Percentiles rank a stretch among this genome's conserved stretches.
These are phyloP conservation scores for Macrotrachela quadricornifera DNA, from an alignment of 1,140 invertebrate genomes.

Conservation along the genomic window DNA sequence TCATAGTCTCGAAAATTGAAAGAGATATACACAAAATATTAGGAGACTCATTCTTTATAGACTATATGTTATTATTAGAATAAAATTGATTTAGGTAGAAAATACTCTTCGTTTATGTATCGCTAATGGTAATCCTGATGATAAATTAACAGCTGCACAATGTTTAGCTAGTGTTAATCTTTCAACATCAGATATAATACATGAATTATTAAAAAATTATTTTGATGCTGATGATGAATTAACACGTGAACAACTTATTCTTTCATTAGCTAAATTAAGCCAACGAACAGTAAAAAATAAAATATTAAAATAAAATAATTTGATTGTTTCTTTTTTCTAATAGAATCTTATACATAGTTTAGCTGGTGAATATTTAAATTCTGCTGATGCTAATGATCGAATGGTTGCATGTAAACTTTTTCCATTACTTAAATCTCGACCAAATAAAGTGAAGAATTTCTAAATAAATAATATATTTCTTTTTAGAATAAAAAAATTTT, in stretches of 20 bases:
- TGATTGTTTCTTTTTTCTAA: neutral
- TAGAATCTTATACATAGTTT: neutral
- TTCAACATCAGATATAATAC: neutral
- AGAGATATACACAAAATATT: too few relatives aligned
- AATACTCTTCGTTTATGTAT: too few relatives aligned
- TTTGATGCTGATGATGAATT: conserved; percentile 2
- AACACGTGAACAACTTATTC: conserved; percentile 1
- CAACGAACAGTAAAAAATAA: neutral
- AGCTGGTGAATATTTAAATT: neutral
- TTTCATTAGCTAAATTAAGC: neutral
- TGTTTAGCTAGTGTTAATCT: neutral
- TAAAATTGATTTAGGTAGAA: too few relatives aligned
- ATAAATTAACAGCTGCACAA: conserved; percentile 1
- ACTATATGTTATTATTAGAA: too few relatives aligned
- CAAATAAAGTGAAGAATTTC: too few relatives aligned
- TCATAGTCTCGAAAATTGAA: too few relatives aligned
- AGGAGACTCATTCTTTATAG: too few relatives aligned
- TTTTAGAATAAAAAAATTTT: too few relatives aligned
- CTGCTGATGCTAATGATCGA: neutral
- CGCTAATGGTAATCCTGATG: neutral
- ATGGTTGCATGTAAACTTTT: conserved; percentile 1
- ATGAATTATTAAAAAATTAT: conserved; percentile 1
- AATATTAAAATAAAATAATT: neutral
- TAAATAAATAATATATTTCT: too few relatives aligned
- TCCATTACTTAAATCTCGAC: neutral